Evolutionary conservation across 2,113 vertebrate genomes (phyloP).

Genomic region (Tachysurus fulvidraco): DNA sequence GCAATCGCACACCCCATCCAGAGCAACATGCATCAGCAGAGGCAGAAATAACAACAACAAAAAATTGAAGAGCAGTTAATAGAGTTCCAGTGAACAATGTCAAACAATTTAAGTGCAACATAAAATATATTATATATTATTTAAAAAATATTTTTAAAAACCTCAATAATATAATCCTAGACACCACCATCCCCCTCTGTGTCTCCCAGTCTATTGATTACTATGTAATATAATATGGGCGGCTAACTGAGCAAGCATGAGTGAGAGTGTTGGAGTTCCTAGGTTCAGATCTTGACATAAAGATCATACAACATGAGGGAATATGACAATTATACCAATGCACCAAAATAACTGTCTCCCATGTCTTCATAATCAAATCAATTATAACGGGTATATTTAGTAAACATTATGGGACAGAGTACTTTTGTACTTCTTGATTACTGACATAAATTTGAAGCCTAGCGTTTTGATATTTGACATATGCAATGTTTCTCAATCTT

Average conservation of each 20-base stretch:
- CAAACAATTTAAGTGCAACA: constrained; percentile 28
- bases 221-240: constrained; percentile 45
- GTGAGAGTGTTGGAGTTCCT: constrained; percentile 31
- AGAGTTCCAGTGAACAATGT: constrained; percentile 7
- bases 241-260: constrained; percentile 41
- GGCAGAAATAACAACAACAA: not conserved
- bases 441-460: not conserved
- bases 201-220: constrained; percentile 49
- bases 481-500: not conserved
- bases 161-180: constrained; percentile 39
- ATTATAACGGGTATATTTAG: not conserved
- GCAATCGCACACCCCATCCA: not conserved
- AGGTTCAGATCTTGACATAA: constrained; percentile 25
- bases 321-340: constrained; percentile 12
- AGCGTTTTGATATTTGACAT: not conserved
- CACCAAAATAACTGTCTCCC: not conserved
- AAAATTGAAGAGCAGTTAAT: not conserved
- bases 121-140: constrained; percentile 9
- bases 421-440: not conserved
- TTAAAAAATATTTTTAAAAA: not conserved
- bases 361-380: not conserved
- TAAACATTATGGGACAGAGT: not conserved
- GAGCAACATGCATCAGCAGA: not conserved
- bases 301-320: constrained; percentile 30
- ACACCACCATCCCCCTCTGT: constrained; percentile 22